A percentile compares a stretch with the other conserved stretches of the same genome.
phyloP scores from a whole-genome alignment of 1,140 invertebrate species.

The Cydia strobilella region DNA sequence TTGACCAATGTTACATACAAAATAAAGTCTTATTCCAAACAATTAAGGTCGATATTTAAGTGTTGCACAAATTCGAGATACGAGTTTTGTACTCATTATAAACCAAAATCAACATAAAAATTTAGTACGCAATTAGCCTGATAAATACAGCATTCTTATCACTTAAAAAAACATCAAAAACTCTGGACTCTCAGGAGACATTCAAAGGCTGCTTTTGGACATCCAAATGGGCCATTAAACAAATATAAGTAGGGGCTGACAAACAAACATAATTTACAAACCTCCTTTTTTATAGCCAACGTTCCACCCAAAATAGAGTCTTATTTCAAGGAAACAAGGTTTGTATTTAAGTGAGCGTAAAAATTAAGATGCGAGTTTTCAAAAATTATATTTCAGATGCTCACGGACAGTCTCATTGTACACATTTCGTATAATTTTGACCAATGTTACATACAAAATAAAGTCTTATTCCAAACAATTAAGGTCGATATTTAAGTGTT shows the following conservation, averaged over 20 bases:
- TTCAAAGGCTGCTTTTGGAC: constrained; percentile 10
- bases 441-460: neutral
- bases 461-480: neutral
- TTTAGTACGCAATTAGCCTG: neutral
- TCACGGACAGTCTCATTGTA: neutral
- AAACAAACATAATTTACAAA: neutral
- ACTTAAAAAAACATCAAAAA: neutral
- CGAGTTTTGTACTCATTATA: neutral
- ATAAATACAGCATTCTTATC: constrained; percentile 11
- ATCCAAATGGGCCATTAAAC: constrained; percentile 13
- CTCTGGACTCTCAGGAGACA: neutral
- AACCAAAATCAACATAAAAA: neutral
- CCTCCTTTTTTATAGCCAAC: neutral
- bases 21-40: neutral
- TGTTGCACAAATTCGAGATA: neutral
- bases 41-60: neutral
- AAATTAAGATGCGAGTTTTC: neutral
- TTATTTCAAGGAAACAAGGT: neutral
- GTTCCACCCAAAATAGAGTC: neutral
- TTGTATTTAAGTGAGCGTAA: neutral
- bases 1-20: neutral
- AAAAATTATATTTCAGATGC: neutral
- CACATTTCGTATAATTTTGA: neutral
- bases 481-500: neutral
- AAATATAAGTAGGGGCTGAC: constrained; percentile 4